Evolutionary conservation across 2,797 vertebrate species (phyloP).

Genomic region (Numenius phaeopus): DNA sequence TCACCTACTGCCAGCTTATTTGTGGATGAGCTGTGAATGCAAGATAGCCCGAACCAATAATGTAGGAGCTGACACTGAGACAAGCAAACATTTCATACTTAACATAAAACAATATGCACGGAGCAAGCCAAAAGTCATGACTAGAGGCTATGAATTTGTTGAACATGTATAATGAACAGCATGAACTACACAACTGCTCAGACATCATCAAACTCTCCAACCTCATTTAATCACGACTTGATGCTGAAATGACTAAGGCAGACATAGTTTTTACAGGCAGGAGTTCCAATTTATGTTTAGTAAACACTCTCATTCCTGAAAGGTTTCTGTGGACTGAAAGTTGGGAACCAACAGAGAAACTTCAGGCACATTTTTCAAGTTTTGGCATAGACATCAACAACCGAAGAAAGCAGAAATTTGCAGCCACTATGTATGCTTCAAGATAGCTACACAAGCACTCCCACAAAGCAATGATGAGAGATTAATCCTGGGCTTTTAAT

Average conservation of each 20-base stretch:
- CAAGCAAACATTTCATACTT: neutral
- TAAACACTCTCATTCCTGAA: neutral
- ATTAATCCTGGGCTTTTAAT: neutral
- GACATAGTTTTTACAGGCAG: neutral
- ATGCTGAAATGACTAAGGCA: neutral
- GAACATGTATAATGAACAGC: neutral
- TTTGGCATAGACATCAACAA: neutral
- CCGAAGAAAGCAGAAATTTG: neutral
- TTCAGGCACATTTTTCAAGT: neutral
- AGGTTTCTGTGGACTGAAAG: neutral
- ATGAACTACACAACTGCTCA: neutral
- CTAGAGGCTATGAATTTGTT: neutral
- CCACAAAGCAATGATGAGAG: neutral
- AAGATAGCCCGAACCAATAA: neutral
- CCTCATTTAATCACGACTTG: neutral
- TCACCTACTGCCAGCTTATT: neutral
- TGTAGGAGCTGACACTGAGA: neutral
- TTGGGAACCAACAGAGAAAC: neutral
- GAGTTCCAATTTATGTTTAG: neutral
- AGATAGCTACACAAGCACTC: neutral
- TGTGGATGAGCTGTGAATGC: neutral
- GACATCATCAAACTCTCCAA: neutral
- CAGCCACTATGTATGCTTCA: neutral
- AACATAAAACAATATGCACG: neutral
- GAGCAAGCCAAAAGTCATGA: slow-evolving; percentile 8